Evolutionary conservation across 2,888 invertebrate genomes (phyloP), one percentile per base, ranked within the genome.

Genomic region (Volucella zonaria): DNA sequence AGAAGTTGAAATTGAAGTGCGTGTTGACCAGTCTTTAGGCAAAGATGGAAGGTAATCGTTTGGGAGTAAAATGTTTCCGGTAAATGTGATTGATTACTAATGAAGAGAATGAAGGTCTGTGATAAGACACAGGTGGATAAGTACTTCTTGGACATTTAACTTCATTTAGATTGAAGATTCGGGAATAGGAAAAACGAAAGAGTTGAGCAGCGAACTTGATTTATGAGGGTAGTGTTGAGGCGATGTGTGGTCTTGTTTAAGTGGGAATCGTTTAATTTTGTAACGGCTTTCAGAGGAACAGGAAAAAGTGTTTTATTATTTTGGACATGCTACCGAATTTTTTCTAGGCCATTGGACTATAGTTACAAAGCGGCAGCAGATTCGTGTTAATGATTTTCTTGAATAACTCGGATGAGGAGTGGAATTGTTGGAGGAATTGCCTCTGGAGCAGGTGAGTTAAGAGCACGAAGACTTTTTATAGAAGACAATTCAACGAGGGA

Each of bases 61-160:
- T 6, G n/a, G 8, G 2, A 52, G 45, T 54, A 38, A 62, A 68
- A 61, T 70, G 42, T 42, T 77, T 77, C 77, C 77, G 77, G 77
- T 70, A 43, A 43, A 42, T 43, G 38, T 68, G 76, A 68, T 61
- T 62, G 68, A 68, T 61, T 64, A 40, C 14, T 8, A n/a, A 1
- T 54, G 45, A 14, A 14, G 15, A 49, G n/a, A 43, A 8, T 31
- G 31, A 31, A 6, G 31, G 4, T 31, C 31, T 31, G 4, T 6
- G 31, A 31, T 31, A 31, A 31, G 31, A 31, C 6, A 31, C 6
- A 31, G 31, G 59, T 18, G 9, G 40, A 15, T 14, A 31, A 49
- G 15, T 40, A 42, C 49, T 49, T 23, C n/a, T 12, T 15, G 14
- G 12, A 10, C 52, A 52, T 10, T 42, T 62, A 15, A 45, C 15